Evolutionary conservation across 2,113 vertebrate genomes (phyloP).

Genomic region (Cricetomys ansorgei): DNA sequence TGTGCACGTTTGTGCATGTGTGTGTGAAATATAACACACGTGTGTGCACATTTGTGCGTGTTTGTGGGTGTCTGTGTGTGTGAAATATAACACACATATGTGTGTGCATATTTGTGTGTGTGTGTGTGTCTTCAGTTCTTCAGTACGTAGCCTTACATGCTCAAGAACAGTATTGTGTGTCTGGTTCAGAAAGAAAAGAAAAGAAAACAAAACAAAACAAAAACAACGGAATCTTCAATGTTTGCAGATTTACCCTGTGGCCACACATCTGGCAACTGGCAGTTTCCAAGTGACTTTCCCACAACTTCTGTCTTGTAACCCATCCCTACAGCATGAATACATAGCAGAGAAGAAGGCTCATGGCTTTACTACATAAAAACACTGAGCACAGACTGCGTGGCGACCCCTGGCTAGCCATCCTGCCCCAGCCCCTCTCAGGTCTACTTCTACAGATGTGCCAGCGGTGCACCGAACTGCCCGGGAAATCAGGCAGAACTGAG

Average conservation of each 20-base stretch:
- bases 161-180: constrained; percentile 17
- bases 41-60: not conserved
- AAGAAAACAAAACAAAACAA: not conserved
- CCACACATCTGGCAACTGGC: constrained; percentile 52
- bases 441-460: not conserved
- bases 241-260: constrained; percentile 53
- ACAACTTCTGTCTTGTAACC: not conserved
- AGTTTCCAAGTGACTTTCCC: constrained; percentile 7
- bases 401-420: not conserved
- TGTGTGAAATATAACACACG: too few species aligned
- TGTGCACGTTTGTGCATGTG: not conserved
- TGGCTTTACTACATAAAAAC: not conserved
- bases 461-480: not conserved
- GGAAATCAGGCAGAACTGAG: too few species aligned
- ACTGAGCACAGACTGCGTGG: not conserved
- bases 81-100: too few species aligned
- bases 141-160: not conserved
- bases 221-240: not conserved
- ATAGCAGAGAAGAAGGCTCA: not conserved
- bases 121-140: not conserved
- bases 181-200: not conserved
- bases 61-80: not conserved
- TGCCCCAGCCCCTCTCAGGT: not conserved
- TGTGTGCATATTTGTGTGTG: not conserved
- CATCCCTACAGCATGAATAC: not conserved